A percentile compares a stretch with the other conserved stretches of the same genome.
Evolutionary conservation across 2,888 invertebrate genomes (phyloP).

Genomic region (Pherbina coryleti): DNA sequence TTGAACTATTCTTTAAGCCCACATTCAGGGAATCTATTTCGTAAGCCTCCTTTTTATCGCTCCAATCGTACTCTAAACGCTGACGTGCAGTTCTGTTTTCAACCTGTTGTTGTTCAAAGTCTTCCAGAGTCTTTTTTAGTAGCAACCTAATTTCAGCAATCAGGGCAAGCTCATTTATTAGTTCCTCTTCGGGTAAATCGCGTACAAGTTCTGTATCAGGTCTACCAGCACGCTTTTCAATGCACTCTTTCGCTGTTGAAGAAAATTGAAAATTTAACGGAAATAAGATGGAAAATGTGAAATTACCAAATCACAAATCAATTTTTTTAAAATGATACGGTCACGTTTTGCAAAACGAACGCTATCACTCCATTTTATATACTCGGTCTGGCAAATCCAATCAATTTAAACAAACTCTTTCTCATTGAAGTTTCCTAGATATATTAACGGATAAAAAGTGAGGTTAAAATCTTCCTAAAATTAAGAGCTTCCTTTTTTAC

Average conservation of each 20-base stretch:
- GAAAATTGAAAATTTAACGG: background rate
- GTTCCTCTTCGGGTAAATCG: conserved; percentile 82
- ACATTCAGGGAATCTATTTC: conserved; percentile 80
- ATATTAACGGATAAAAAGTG: too few relatives aligned
- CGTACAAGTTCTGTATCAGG: conserved; percentile 81
- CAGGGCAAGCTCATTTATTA: conserved; percentile 80
- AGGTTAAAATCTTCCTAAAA: too few relatives aligned
- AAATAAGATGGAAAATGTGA: too few relatives aligned
- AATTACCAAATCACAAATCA: too few relatives aligned
- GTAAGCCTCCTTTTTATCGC: conserved; percentile 86
- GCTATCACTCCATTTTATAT: too few relatives aligned
- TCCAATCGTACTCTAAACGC: conserved; percentile 90
- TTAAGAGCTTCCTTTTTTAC: too few relatives aligned
- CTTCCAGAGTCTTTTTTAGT: conserved; percentile 74
- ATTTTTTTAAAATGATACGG: too few relatives aligned
- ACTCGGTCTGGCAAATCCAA: too few relatives aligned
- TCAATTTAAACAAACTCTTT: too few relatives aligned
- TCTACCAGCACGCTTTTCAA: conserved; percentile 78
- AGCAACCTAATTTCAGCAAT: conserved; percentile 78
- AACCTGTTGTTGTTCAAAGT: conserved; percentile 78
- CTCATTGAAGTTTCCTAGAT: too few relatives aligned
- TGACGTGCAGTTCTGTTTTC: conserved; percentile 85
- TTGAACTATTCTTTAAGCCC: conserved; percentile 78
- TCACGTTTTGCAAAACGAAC: too few relatives aligned
- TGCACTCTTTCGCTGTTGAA: conserved; percentile 75